Evolutionary conservation across 2,888 invertebrate genomes (phyloP), one percentile per base, ranked within the genome.

Genomic region (Hartigia nigra): DNA sequence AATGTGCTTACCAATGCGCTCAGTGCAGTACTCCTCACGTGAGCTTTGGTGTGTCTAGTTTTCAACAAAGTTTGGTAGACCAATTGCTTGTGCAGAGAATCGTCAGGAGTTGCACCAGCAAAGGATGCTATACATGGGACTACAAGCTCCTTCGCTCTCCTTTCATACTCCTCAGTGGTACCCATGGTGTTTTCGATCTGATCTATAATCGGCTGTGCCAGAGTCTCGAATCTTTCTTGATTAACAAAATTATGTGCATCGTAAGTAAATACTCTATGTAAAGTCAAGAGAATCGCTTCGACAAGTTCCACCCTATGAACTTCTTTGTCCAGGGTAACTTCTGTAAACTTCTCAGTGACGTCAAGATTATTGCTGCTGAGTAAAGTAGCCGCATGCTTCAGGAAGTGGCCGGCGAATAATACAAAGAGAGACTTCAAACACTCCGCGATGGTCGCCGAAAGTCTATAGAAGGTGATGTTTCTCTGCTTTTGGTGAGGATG

Each of bases 31-130:
- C 85, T 88, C 77, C 94, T 93, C 82, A 97, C 96, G 89, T 95
- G 94, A 0, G 96, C 93, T 81, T 95, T 94, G 83, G 94, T 93
- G 86, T 96, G 95, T 81, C 97, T 94, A 0, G 97, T 97, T 92
- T 98, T 98, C 83, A 98, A 93, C 78, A 98, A 92, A 82, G 98
- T 95, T 90, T 98, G 97, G 91, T 98, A 97, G 90, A 98, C 97
- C 81, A 98, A 92, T 85, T 96, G 94, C 89, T 98, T 98, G 96
- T 98, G 98, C 37, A 97, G 91, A 0, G 96, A 94, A 90, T 98
- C 98, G 88, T 97, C 98, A 3, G 95, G 95, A 1, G 95, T 95
- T 0, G 96, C 96, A 14, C 96, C 95, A 0, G 97, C 96, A 86
- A 98, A 95, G 87, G 97, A 95, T 0, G 96, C 95, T 80, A 98